Base-by-base conservation (phyloP, 2,888 invertebrate genomes). In the Podabrus alpinus region DNA sequence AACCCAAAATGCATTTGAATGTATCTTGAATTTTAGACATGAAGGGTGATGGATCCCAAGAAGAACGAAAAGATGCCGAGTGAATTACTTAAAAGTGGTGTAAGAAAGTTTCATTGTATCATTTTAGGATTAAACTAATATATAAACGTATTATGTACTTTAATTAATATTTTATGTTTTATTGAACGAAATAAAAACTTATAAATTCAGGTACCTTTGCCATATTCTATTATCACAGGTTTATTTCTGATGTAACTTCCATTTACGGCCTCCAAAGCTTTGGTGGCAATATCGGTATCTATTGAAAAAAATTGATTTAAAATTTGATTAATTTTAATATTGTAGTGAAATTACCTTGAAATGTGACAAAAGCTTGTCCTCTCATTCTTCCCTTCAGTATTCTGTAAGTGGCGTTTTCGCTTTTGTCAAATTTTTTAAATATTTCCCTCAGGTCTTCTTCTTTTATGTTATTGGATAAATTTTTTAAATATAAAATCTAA, bases 281-380 rank as follows among this genome's bases (percentile, higher is more conserved):
- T 85, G 74, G 88, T 86, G 15, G 90, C 89, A 73, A 86, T 78
- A 59, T 88, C 86, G 79, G 88, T 86, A 80, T 82, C 91, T 91
- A 85, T 62, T 29, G 5, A n/a, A 85, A 85, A 79, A 77, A 75
- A 77, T 71, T 71, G 74, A 25, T 25, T 25, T 29, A 13, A 25
- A 0, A 25, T 10, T 4, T 25, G 21, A 19, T 7, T 29, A 66
- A 9, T 66, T 15, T 64, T 15, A 76, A 68, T 59, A 17, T 25
- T 19, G 21, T 17, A 19, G 59, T 59, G 29, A 15, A 19, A 17
- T 82, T 85, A 91, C 91, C 85, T 82, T 86, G 84, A 80, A 91
- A 90, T 45, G 88, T 86, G 2, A 90, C 87, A 85, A 91, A 91
- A 0, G 91, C 91, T 81, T 91, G 91, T 9, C 91, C 91, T 76